phyloP scores from a whole-genome alignment of 2,888 invertebrate genomes.

The Nasonovia ribisnigri region DNA sequence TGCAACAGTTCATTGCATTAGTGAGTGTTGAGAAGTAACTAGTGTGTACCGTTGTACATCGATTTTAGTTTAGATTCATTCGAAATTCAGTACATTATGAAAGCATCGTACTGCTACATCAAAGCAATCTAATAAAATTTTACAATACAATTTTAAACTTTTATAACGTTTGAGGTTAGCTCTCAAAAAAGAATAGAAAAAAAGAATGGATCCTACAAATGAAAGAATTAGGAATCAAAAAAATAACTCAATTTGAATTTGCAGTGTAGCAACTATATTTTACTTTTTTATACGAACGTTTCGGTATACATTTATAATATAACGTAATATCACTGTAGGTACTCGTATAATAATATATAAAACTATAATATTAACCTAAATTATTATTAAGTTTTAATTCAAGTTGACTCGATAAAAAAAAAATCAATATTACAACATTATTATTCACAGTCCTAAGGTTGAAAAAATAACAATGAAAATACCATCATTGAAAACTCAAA shows the following conservation, averaged over 20 bases:
- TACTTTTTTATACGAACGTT: neutral
- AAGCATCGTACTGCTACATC: neutral
- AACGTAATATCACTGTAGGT: neutral
- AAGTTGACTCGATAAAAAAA: neutral
- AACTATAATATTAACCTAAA: neutral
- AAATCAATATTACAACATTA: neutral
- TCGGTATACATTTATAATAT: neutral
- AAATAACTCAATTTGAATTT: neutral
- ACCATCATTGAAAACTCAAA: neutral
- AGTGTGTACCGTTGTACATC: neutral
- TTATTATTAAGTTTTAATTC: neutral
- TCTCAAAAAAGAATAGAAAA: neutral
- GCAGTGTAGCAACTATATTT: neutral
- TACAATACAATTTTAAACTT: neutral
- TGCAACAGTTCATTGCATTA: neutral
- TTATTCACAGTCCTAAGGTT: neutral
- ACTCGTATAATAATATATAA: neutral
- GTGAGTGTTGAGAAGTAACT: neutral
- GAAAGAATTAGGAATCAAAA: neutral
- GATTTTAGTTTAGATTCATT: neutral
- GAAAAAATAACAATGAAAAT: neutral
- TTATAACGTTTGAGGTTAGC: neutral
- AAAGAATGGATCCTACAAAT: neutral
- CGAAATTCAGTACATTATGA: neutral
- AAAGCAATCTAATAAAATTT: neutral